Conservation (phyloP, 2,888 invertebrate species). For the Drosophila setosimentum region DNA sequence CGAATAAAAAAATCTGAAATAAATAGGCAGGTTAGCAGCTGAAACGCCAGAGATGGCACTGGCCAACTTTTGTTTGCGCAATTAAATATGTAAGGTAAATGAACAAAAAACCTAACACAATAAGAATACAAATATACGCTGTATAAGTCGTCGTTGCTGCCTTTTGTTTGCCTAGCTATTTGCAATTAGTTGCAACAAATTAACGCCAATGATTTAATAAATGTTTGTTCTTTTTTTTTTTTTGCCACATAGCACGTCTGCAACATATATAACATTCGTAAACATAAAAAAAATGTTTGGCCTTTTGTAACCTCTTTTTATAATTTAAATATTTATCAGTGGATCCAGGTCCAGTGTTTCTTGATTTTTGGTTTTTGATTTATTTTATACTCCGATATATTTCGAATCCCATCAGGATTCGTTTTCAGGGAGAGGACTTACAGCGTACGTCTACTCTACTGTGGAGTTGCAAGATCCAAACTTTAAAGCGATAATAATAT, state of each 20-base stretch:
- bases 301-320: neutral
- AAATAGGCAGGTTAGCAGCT: conserved; percentile 35
- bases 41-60: conserved; percentile 39
- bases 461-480: neutral
- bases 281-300: conserved; percentile 38
- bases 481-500: neutral
- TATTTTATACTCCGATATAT: neutral
- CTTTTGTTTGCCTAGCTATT: conserved; percentile 58
- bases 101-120: conserved; percentile 24
- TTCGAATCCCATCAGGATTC: neutral
- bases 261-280: conserved; percentile 46
- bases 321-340: neutral
- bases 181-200: conserved; percentile 74
- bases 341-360: neutral
- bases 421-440: neutral
- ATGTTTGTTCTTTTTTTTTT: conserved; percentile 32
- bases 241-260: conserved; percentile 24
- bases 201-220: conserved; percentile 57
- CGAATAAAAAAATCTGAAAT: conserved; percentile 12
- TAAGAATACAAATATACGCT: conserved; percentile 34
- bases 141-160: conserved; percentile 57
- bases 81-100: conserved; percentile 49
- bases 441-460: neutral
- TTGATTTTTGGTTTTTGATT: too few relatives aligned
- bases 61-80: conserved; percentile 69